Evolutionary conservation across 2,113 vertebrate genomes (phyloP).

Genomic region (Austrofundulus limnaeus): DNA sequence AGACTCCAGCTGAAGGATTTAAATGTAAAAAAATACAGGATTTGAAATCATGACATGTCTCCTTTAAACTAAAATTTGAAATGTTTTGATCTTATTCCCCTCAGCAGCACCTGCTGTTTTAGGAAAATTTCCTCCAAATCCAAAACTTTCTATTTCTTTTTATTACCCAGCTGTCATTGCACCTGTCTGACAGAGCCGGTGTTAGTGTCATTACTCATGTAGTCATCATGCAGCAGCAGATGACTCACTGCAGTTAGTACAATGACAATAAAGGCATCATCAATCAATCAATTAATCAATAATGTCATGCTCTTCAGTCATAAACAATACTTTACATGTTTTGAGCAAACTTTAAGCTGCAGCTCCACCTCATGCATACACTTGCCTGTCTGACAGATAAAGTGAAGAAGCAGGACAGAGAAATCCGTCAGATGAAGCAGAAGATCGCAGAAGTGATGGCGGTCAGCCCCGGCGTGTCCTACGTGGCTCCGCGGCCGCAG

Average conservation of each 20-base stretch:
- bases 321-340: background rate
- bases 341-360: no score
- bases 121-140: background rate
- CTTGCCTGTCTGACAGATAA: constrained; percentile 68
- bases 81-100: background rate
- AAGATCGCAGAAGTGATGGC: constrained; percentile 85
- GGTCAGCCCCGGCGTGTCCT: constrained; percentile 80
- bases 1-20: no score
- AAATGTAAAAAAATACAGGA: no score
- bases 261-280: no score
- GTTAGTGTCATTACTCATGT: background rate
- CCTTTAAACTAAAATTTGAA: background rate
- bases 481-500: constrained; percentile 70
- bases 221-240: background rate
- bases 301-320: no score
- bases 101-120: background rate
- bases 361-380: background rate
- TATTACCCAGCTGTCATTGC: no score
- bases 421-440: constrained; percentile 82
- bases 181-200: background rate
- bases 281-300: no score
- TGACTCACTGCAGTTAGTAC: background rate
- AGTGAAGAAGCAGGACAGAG: constrained; percentile 79
- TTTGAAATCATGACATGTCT: no score
- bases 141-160: background rate